A percentile compares a stretch with the other conserved stretches of the same genome.
These are phyloP conservation scores for Acrocyrtus sp. DNA, from an alignment of 2,888 invertebrate genomes.

Conservation along the genomic window DNA sequence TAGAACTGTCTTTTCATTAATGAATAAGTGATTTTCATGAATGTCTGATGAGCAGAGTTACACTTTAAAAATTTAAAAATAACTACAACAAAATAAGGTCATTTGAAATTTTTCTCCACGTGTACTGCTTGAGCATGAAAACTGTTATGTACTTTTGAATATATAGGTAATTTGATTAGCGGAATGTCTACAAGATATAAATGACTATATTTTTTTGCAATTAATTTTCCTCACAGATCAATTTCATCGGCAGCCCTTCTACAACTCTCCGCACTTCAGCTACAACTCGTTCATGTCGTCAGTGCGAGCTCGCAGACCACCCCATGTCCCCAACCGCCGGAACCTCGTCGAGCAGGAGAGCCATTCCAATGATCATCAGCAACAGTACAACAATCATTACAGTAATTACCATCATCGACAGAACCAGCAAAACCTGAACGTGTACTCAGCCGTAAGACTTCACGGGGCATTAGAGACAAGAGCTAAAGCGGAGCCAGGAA, in stretches of 20 bases:
- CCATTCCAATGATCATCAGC: slow-evolving; percentile 13
- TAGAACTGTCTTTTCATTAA: too few species aligned
- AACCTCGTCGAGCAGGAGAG: slow-evolving; percentile 20
- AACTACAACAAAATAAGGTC: too few species aligned
- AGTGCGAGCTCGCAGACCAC: slow-evolving; percentile 23
- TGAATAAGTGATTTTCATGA: too few species aligned
- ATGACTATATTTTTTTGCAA: too few species aligned
- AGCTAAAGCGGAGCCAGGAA: slow-evolving; percentile 36
- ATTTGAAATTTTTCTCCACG: too few species aligned
- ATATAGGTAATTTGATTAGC: too few species aligned
- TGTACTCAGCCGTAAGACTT: slow-evolving; percentile 31
- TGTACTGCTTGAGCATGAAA: too few species aligned
- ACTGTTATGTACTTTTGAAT: too few species aligned
- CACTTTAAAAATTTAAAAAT: too few species aligned
- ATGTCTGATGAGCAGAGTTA: too few species aligned
- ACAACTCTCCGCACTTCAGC: slow-evolving; percentile 11
- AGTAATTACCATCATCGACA: background rate
- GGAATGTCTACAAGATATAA: too few species aligned
- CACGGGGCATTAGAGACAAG: slow-evolving; percentile 34
- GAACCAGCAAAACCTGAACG: slow-evolving; percentile 26
- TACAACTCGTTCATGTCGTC: slow-evolving; percentile 35
- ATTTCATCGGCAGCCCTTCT: slow-evolving; percentile 30
- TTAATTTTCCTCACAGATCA: slow-evolving; percentile 25
- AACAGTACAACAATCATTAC: background rate
- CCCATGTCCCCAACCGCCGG: slow-evolving; percentile 15